A percentile compares a stretch with the other conserved stretches of the same genome.
Conservation (phyloP, 2,113 vertebrate species). For the Stictonetta naevosa region DNA sequence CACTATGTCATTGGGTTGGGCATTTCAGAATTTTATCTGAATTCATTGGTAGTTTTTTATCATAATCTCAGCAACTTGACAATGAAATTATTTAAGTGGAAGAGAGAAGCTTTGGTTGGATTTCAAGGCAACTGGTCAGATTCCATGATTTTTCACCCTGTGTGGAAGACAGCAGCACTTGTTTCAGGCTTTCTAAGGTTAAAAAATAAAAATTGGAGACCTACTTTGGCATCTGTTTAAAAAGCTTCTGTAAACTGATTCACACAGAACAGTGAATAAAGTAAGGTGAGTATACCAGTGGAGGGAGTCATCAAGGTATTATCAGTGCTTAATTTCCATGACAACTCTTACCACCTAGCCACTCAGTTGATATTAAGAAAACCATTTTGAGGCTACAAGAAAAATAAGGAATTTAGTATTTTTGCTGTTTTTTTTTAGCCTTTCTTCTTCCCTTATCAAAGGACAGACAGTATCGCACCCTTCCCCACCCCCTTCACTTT, state of each 20-base stretch:
- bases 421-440: not conserved
- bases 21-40: not conserved
- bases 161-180: not conserved
- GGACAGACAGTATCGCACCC: not conserved
- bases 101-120: not conserved
- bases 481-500: not conserved
- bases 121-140: not conserved
- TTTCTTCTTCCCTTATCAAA: not conserved
- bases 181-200: not conserved
- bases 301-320: not conserved
- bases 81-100: not conserved
- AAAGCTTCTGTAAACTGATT: not conserved
- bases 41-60: not conserved
- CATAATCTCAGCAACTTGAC: not conserved
- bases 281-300: not conserved
- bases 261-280: not conserved
- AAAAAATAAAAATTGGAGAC: not conserved
- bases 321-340: not conserved
- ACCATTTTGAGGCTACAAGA: not conserved
- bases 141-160: not conserved
- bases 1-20: not conserved
- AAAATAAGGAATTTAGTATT: not conserved
- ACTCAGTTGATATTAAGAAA: not conserved
- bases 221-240: not conserved
- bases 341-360: not conserved